Evolutionary conservation across 37 sponge, comb jelly and placozoan species (phyloP).

Genomic region (Theonella swinhoei): DNA sequence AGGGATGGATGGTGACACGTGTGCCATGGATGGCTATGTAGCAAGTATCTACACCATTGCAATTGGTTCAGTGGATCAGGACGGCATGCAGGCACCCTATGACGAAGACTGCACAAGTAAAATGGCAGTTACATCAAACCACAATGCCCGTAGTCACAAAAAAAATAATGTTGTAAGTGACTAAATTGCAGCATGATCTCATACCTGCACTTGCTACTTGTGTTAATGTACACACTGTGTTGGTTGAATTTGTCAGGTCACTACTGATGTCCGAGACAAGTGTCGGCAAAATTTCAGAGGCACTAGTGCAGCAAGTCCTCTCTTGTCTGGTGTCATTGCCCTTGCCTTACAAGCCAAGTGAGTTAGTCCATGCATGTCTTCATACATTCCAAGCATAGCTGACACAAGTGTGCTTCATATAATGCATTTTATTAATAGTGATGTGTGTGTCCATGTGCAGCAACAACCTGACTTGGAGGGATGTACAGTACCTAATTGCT

Average conservation of each 20-base stretch:
- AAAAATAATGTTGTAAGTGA: constrained; percentile 53
- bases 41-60: constrained; percentile 88
- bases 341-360: constrained; percentile 87
- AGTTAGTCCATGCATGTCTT: no score
- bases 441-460: constrained; percentile 21
- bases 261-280: constrained; percentile 24
- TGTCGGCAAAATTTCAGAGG: constrained; percentile 54
- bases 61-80: constrained; percentile 74
- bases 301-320: constrained; percentile 76
- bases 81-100: constrained; percentile 78
- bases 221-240: background rate
- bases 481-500: constrained; percentile 90
- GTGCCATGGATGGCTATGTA: constrained; percentile 94
- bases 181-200: background rate
- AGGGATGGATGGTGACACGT: constrained; percentile 72
- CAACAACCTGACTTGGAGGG: constrained; percentile 89
- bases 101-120: constrained; percentile 87
- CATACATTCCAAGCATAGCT: no score
- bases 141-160: constrained; percentile 41
- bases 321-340: constrained; percentile 67
- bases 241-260: constrained; percentile 15
- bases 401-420: background rate
- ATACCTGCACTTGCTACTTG: background rate
- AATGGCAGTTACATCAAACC: constrained; percentile 77
- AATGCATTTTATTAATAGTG: background rate